Evolutionary conservation across 1,140 invertebrate species (phyloP), one percentile per base, ranked within the genome.

Genomic region (Drosophila paulistorum): DNA sequence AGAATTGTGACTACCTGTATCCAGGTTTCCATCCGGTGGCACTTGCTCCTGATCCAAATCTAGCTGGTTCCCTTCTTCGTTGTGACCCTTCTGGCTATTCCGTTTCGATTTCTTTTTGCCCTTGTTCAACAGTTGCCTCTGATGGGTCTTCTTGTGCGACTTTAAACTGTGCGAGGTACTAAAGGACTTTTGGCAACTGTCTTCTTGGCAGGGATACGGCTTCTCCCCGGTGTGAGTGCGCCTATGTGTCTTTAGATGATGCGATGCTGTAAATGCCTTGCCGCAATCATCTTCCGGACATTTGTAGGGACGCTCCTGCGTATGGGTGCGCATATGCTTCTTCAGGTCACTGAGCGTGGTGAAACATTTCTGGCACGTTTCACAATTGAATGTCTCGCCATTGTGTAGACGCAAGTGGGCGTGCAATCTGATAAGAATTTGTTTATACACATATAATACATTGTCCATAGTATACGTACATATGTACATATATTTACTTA

Each of bases 331-430:
- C 79, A 95, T 95, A 92, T 99, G 98, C 95, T 98, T 99, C 92
- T 97, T 96, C 77, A 98, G 94, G 93, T 98, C 98, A 92, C 97
- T 98, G 55, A 97, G 93, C 35, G 98, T 99, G 7, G 98, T 99
- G 92, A 99, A 99, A 92, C 95, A 97, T 93, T 98, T 98, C 55
- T 95, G 94, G 87, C 98, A 99, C 68, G 96, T 96, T 80, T 94
- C 94, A 93, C 98, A 99, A 92, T 98, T 98, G 92, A 98, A 99
- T n/a, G 97, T 98, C 89, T 98, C 95, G 10, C 98, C 98, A 91
- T 96, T 98, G 93, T 99, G 98, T 69, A 99, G 93, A 81, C 98
- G 94, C 93, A 98, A 95, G 92, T 99, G 98, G 81, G 98, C 97
- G 93, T 96, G 95, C 87, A 98, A 93, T 93, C 97, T 97, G 68